Base-by-base conservation (phyloP, 2,888 invertebrate species). In the Cryptocephalus moraei region DNA sequence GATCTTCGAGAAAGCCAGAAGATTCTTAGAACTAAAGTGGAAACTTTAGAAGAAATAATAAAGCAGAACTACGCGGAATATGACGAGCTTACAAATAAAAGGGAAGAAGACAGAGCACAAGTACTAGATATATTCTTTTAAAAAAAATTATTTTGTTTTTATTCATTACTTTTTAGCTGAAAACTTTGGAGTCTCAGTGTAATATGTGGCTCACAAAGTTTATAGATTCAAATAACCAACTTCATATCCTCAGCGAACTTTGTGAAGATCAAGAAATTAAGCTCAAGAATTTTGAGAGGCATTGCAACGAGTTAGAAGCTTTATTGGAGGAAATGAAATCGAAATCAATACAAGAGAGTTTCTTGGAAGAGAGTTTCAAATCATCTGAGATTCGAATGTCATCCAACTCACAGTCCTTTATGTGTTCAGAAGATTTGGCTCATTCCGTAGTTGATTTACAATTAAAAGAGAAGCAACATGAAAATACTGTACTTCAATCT, bases 31-130 rank as follows among this genome's bases (percentile, higher is more conserved):
- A 71, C 68, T 22, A 78, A 81, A 61, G 66, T 82, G 33, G 68
- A 75, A 47, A 72, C 71, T 47, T 62, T 77, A 36, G 80, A 82
- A 57, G 66, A 73, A 40, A 72, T 74, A 33, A 67, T 81, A 9
- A 61, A 72, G 1, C 70, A 73, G 45, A 69, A 76, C 1, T 75
- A 77, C 52, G 67, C 65, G 41, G 75, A 76, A 54, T 61, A 79
- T 11, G 75, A 75, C n/a, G 73, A 77, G 46, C 62, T 76, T 1
- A 69, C 71, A 44, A 70, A 71, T 46, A 78, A 80, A 39, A 74
- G 76, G 44, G 76, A 79, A 46, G 55, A 60, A 1, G 69, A 74
- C 41, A 72, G 68, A 44, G 63, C 72, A 43, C 76, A 67, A 52
- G 67, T 67, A 36, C 36, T 2, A 12, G 36, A 11, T 36, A 49